phyloP scores from a whole-genome alignment of 2,888 invertebrate species.

The Pyrgus malvae region DNA sequence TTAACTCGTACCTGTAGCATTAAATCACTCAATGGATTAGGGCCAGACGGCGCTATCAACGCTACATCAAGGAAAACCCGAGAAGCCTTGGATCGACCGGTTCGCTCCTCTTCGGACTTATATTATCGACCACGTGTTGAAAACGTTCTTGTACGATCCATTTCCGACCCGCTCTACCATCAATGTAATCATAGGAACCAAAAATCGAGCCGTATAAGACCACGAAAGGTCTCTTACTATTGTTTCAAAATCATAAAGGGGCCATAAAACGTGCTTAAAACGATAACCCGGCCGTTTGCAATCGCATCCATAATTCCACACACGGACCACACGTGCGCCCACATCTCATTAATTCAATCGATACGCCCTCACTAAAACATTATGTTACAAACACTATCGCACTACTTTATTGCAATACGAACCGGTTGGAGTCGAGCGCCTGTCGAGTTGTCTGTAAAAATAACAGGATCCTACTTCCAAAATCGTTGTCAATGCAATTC shows the following conservation, averaged over 20 bases:
- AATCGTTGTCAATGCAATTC: neutral
- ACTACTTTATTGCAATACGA: conserved; percentile 60
- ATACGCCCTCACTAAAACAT: conserved; percentile 73
- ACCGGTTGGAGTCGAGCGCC: conserved; percentile 47
- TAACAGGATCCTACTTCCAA: neutral
- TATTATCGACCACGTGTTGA: conserved; percentile 29
- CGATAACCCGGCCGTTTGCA: conserved; percentile 62
- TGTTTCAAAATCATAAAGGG: conserved; percentile 67
- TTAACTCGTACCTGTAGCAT: conserved; percentile 51
- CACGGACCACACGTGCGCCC: conserved; percentile 75
- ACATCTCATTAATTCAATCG: conserved; percentile 79
- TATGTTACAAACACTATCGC: conserved; percentile 60
- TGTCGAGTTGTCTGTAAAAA: too few species aligned
- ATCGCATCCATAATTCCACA: conserved; percentile 57
- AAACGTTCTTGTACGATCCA: conserved; percentile 10
- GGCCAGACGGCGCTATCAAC: conserved; percentile 44
- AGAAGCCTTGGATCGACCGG: conserved; percentile 19
- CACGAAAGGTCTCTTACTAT: conserved; percentile 58
- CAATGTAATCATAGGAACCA: conserved; percentile 35
- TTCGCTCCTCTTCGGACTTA: conserved; percentile 8
- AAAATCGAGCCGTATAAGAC: conserved; percentile 49
- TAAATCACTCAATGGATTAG: conserved; percentile 49
- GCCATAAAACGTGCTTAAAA: conserved; percentile 57
- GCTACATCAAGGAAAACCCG: conserved; percentile 44
- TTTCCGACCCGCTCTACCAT: conserved; percentile 21